phyloP scores from a whole-genome alignment of 64 coral and sea anemone genomes.

The Pocillopora damicornis region DNA sequence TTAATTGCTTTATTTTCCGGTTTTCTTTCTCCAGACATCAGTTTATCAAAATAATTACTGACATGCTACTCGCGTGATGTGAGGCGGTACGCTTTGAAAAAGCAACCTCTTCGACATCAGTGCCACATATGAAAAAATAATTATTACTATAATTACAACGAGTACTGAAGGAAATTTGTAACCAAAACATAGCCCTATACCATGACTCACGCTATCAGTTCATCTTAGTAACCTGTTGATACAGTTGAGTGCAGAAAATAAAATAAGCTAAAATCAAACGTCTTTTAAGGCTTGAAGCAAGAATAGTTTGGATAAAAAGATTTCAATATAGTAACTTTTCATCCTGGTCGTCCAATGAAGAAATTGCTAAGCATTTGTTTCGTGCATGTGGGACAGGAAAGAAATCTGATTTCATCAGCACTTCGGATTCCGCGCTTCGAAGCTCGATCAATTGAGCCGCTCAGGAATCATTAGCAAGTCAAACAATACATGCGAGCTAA shows the following conservation, averaged over 20 bases:
- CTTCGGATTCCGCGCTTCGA: no score
- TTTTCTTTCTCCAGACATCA: constrained; percentile 6
- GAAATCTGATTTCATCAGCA: no score
- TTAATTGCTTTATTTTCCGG: constrained; percentile 3
- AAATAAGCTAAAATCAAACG: not conserved
- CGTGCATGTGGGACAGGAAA: no score
- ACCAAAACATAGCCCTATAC: not conserved
- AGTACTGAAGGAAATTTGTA: not conserved
- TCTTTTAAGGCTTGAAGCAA: no score
- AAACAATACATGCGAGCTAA: no score
- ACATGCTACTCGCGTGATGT: not conserved
- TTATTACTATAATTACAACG: not conserved
- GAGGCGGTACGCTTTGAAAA: constrained; percentile 28
- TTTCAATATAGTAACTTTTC: no score
- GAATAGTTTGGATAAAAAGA: no score
- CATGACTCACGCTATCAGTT: not conserved
- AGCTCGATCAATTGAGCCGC: no score
- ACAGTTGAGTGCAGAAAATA: not conserved
- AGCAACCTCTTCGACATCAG: not conserved
- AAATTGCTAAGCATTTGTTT: no score
- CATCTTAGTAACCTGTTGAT: not conserved
- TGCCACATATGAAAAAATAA: constrained; percentile 9
- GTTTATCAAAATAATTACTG: constrained; percentile 15
- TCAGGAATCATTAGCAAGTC: no score
- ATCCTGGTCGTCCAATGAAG: no score